phyloP scores from a whole-genome alignment of 2,797 vertebrate genomes.

The Danio albolineatus region DNA sequence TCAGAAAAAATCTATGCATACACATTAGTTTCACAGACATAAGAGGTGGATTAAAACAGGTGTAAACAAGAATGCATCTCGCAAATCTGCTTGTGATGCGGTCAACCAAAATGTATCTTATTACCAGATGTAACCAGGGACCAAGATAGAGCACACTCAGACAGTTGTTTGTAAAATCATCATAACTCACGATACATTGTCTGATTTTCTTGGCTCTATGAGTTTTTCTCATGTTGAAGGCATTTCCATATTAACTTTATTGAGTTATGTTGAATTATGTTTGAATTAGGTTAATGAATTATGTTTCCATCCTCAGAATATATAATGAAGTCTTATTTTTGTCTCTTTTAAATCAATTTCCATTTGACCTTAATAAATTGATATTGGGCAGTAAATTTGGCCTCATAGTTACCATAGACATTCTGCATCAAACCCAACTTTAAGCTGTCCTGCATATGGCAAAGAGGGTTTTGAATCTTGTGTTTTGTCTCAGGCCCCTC shows the following conservation, averaged over 20 bases:
- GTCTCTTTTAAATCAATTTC: background rate
- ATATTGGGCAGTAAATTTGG: background rate
- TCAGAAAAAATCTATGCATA: no score
- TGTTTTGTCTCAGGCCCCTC: conserved; percentile 9
- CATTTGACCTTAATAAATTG: background rate
- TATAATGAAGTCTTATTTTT: background rate
- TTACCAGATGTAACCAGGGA: no score
- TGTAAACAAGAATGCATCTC: no score
- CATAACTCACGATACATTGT: background rate
- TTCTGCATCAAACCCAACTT: background rate
- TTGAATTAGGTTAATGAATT: background rate
- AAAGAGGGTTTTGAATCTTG: background rate
- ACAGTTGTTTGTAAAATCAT: conserved; percentile 1
- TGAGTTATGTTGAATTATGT: no score
- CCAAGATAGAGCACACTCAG: background rate
- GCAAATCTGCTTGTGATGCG: no score
- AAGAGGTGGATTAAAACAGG: no score
- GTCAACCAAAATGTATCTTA: no score
- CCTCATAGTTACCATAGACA: background rate
- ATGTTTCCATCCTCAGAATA: background rate
- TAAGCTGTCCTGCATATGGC: background rate
- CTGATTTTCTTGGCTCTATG: background rate
- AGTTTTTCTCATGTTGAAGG: background rate
- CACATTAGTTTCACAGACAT: no score
- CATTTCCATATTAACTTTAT: background rate